A percentile compares a stretch with the other conserved stretches of the same genome.
Conservation (phyloP, 1,140 invertebrate species). For the Dreissena polymorpha region DNA sequence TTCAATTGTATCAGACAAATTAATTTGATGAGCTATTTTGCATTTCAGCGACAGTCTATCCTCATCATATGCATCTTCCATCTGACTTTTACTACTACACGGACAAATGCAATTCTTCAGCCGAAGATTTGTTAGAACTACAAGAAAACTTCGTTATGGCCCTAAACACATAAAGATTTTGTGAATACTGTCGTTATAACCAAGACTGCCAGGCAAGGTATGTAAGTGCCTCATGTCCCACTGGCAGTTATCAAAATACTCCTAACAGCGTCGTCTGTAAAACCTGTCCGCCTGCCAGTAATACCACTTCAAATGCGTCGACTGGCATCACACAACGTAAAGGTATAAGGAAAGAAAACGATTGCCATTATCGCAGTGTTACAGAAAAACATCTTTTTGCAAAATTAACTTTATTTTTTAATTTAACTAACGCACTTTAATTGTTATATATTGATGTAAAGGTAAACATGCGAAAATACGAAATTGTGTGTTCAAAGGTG, state of each 20-base stretch:
- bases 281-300: constrained; percentile 6
- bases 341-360: background rate
- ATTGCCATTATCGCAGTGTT: background rate
- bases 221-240: constrained; percentile 11
- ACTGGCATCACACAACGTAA: constrained; percentile 16
- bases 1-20: no score
- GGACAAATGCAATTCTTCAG: constrained; percentile 12
- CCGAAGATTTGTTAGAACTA: constrained; percentile 2
- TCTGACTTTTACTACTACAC: constrained; percentile 35
- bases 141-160: constrained; percentile 15
- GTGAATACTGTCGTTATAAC: background rate
- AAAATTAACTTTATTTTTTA: no score
- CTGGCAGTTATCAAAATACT: constrained; percentile 14
- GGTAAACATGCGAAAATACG: no score
- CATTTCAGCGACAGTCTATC: no score
- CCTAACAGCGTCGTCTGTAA: constrained; percentile 3
- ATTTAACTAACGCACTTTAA: no score
- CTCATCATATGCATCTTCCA: background rate
- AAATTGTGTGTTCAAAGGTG: no score
- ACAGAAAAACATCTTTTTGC: background rate
- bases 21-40: no score
- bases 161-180: constrained; percentile 7
- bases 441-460: no score
- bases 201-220: constrained; percentile 22
- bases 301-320: constrained; percentile 1